phyloP scores from a whole-genome alignment of 1,140 invertebrate species.

The Eubasilissa regina region DNA sequence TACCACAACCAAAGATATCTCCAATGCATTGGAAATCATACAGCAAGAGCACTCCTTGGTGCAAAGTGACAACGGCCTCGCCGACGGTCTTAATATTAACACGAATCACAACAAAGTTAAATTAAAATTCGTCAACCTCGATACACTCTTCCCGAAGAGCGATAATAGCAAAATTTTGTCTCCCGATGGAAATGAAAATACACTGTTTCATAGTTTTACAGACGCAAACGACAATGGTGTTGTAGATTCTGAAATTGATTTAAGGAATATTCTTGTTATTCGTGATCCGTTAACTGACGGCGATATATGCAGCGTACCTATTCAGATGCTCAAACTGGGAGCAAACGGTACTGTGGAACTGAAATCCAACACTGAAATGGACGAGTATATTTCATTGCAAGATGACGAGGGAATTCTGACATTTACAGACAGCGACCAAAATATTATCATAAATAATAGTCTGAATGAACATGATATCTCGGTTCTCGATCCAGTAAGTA shows the following conservation, averaged over 20 bases:
- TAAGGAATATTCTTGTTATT: conserved; percentile 41
- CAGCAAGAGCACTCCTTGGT: conserved; percentile 18
- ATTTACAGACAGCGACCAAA: conserved; percentile 29
- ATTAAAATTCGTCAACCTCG: conserved; percentile 45
- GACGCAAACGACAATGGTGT: not conserved
- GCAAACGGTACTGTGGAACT: conserved; percentile 33
- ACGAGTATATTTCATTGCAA: conserved; percentile 36
- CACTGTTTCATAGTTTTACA: conserved; percentile 26
- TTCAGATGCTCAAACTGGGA: conserved; percentile 45
- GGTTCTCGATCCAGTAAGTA: not conserved
- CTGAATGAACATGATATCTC: not conserved
- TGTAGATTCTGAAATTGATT: conserved; percentile 35
- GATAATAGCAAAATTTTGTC: conserved; percentile 24
- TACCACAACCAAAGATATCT: conserved; percentile 19
- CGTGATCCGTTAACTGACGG: conserved; percentile 24
- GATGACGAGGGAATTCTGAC: conserved; percentile 35
- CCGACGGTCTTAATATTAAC: not conserved
- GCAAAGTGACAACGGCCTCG: not conserved
- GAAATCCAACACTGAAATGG: conserved; percentile 10
- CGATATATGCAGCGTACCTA: conserved; percentile 38
- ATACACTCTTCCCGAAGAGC: conserved; percentile 21
- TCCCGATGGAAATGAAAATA: conserved; percentile 48
- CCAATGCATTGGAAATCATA: conserved; percentile 23
- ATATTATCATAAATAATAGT: conserved; percentile 19
- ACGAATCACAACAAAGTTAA: conserved; percentile 31